A percentile compares a stretch with the other conserved stretches of the same genome.
These are phyloP conservation scores for Acanthosoma haemorrhoidale DNA, from an alignment of 2,888 invertebrate species.

Conservation along the genomic window DNA sequence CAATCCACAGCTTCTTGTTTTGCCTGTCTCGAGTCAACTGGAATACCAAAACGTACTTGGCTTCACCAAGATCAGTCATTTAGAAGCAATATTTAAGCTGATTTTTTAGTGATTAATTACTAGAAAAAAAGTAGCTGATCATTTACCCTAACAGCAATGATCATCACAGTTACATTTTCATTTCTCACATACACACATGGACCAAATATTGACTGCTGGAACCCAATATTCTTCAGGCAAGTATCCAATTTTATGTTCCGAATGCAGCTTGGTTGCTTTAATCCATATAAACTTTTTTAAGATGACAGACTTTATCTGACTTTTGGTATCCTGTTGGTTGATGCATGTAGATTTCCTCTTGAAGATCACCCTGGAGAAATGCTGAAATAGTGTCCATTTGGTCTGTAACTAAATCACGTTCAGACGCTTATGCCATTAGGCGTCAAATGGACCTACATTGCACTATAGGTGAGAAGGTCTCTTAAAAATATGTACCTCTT, in stretches of 20 bases:
- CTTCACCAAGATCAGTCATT: constrained; percentile 15
- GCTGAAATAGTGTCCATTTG: neutral
- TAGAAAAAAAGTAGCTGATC: neutral
- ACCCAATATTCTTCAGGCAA: neutral
- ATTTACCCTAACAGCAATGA: neutral
- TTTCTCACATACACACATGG: neutral
- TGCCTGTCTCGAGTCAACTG: neutral
- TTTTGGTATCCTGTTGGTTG: neutral
- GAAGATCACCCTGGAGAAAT: neutral
- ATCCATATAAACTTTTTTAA: constrained; percentile 16
- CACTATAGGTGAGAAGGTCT: neutral
- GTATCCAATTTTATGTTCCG: constrained; percentile 18
- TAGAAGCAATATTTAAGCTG: neutral
- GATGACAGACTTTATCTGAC: neutral
- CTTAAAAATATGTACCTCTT: neutral
- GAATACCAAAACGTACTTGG: constrained; percentile 7
- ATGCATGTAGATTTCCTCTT: constrained; percentile 11
- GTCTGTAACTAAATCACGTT: too few species aligned
- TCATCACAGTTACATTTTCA: neutral
- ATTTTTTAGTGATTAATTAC: neutral
- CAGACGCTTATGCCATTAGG: neutral
- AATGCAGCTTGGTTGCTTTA: constrained; percentile 13
- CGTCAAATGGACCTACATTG: neutral
- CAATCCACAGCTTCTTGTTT: neutral
- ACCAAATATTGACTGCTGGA: too few species aligned